These are phyloP conservation scores for Temnothorax unifasciatus DNA, from an alignment of 2,888 invertebrate genomes.

Conservation along the genomic window DNA sequence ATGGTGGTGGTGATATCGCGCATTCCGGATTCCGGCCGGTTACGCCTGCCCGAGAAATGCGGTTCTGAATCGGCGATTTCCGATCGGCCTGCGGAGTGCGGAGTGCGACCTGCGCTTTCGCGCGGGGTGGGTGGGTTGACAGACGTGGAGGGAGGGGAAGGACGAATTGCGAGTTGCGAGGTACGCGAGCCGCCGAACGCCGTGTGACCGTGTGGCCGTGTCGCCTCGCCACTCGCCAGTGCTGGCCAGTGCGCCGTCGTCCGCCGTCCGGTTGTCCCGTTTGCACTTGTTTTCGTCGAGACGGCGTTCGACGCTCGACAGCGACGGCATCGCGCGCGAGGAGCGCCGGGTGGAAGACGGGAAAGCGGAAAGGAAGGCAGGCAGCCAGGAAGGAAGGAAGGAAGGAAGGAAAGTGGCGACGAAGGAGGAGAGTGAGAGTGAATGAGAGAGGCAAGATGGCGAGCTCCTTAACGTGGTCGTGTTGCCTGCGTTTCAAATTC, in stretches of 20 bases:
- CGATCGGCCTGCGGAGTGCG: constrained; percentile 36
- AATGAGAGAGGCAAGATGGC: constrained; percentile 81
- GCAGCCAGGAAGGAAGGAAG: constrained; percentile 47
- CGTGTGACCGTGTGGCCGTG: not conserved
- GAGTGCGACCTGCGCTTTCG: not conserved
- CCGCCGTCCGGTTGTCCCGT: not conserved
- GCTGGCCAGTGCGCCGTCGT: not conserved
- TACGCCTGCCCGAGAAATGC: constrained; percentile 75
- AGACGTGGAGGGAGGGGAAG: not conserved
- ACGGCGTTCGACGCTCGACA: no score
- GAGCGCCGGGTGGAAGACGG: constrained; percentile 53
- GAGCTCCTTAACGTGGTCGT: constrained; percentile 85
- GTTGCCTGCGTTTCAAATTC: constrained; percentile 93
- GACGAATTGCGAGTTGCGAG: no score
- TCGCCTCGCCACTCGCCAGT: constrained; percentile 10
- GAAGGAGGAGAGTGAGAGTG: constrained; percentile 77
- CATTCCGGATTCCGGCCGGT: constrained; percentile 61
- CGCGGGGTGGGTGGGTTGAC: constrained; percentile 37
- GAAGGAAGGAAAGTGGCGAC: constrained; percentile 66
- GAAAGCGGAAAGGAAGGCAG: not conserved
- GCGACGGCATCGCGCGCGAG: constrained; percentile 52
- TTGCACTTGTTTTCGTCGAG: constrained; percentile 38
- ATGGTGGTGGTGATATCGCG: constrained; percentile 42
- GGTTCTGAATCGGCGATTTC: constrained; percentile 67
- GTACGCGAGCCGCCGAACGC: no score